phyloP scores from a whole-genome alignment of 2,888 invertebrate genomes.

The Coecobrya sp. region DNA sequence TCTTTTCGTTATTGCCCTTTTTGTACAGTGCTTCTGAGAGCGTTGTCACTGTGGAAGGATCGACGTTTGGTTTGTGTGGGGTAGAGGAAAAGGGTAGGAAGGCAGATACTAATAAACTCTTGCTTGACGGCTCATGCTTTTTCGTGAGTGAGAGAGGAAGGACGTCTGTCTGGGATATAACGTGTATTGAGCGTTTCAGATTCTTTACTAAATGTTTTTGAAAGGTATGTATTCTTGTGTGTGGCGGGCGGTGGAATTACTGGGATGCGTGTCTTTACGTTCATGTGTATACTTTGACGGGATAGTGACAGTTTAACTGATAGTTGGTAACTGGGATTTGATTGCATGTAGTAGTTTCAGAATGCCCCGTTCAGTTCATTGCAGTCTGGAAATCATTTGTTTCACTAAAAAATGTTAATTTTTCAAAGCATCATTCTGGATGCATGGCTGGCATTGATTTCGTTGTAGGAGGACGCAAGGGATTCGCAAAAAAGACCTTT shows the following conservation, averaged over 20 bases:
- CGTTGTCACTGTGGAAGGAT: not conserved
- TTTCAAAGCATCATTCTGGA: not conserved
- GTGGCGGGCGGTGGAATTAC: no score
- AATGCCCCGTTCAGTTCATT: not conserved
- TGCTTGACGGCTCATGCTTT: not conserved
- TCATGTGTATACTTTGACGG: no score
- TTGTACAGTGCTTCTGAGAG: not conserved
- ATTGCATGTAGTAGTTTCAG: no score
- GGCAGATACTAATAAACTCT: not conserved
- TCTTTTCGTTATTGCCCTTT: not conserved
- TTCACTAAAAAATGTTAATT: no score
- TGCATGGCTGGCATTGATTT: constrained; percentile 8
- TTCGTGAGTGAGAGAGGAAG: not conserved
- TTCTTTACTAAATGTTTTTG: no score
- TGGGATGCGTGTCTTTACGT: no score
- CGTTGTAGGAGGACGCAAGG: constrained; percentile 8
- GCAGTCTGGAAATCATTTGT: not conserved
- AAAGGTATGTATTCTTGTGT: not conserved
- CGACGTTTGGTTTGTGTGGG: no score
- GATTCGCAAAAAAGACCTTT: not conserved
- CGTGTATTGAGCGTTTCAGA: not conserved
- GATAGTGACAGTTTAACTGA: no score
- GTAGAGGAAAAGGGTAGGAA: not conserved
- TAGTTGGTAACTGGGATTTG: no score
- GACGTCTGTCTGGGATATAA: no score